These are phyloP conservation scores for Amphimallon solstitiale DNA, from an alignment of 2,888 invertebrate species.

Conservation along the genomic window DNA sequence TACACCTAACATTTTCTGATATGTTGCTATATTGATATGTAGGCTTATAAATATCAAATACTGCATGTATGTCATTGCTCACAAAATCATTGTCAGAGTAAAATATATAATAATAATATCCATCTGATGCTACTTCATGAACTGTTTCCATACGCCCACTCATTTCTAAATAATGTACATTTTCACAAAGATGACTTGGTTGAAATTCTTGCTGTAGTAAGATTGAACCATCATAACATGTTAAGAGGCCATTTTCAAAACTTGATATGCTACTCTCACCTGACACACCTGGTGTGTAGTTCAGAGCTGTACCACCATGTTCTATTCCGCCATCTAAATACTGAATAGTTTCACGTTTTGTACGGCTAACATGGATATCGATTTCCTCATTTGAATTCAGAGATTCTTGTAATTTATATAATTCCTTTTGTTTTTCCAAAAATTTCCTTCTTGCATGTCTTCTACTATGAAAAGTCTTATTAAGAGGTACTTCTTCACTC, in stretches of 20 bases:
- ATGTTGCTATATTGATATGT: conserved; percentile 81
- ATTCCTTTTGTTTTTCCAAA: conserved; percentile 39
- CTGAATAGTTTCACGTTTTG: conserved; percentile 38
- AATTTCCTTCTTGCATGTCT: conserved; percentile 42
- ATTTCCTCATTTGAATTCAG: conserved; percentile 44
- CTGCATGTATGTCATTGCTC: conserved; percentile 82
- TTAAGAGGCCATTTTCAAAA: conserved; percentile 80
- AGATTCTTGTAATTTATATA: conserved; percentile 44
- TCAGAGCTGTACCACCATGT: conserved; percentile 79
- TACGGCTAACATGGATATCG: conserved; percentile 33
- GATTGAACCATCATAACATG: conserved; percentile 81
- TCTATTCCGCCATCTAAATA: conserved; percentile 76
- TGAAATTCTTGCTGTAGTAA: conserved; percentile 78
- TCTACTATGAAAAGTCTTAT: conserved; percentile 19
- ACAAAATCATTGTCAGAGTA: conserved; percentile 87
- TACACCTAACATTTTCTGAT: conserved; percentile 73
- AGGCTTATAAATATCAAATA: conserved; percentile 87
- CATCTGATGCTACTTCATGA: conserved; percentile 79
- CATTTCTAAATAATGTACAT: conserved; percentile 75
- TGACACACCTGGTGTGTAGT: conserved; percentile 64
- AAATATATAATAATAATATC: conserved; percentile 90
- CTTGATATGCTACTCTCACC: conserved; percentile 81
- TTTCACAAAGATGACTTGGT: conserved; percentile 74
- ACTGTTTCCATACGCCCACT: conserved; percentile 75
- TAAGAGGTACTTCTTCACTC: neutral